Evolutionary conservation across 2,888 invertebrate species (phyloP).

Genomic region (Thecocarcelia acutangulata): DNA sequence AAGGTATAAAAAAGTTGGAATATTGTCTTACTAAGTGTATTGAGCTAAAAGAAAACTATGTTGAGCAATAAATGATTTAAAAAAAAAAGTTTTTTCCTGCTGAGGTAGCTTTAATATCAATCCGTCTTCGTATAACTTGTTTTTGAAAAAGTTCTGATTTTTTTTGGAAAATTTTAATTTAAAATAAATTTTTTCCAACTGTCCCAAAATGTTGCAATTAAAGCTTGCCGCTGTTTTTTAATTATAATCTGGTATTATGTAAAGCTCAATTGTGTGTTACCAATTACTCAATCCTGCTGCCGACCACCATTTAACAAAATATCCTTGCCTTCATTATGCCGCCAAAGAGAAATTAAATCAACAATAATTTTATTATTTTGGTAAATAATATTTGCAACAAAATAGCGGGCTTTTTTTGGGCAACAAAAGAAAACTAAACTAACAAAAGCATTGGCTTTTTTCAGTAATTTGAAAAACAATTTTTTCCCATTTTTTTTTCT

Average conservation of each 20-base stretch:
- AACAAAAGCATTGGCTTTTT: conserved; percentile 17
- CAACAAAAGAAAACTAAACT: conserved; percentile 7
- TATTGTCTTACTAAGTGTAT: no score
- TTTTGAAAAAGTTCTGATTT: no score
- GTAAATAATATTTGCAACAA: conserved; percentile 1
- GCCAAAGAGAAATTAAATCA: background rate
- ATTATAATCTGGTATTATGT: background rate
- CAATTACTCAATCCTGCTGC: background rate
- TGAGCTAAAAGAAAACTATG: no score
- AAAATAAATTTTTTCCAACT: no score
- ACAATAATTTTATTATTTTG: conserved; percentile 9
- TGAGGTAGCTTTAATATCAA: no score
- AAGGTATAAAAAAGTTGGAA: no score
- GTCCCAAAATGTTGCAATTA: no score
- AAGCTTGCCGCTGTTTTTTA: background rate
- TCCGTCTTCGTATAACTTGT: no score
- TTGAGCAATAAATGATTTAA: no score
- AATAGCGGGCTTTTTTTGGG: conserved; percentile 8
- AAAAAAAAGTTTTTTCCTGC: no score
- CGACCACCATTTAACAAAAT: background rate
- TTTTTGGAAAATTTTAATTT: no score
- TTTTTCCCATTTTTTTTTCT: conserved; percentile 7
- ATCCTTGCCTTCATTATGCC: conserved; percentile 7
- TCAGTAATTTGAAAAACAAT: conserved; percentile 6
- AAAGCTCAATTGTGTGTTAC: background rate